Evolutionary conservation across 2,888 invertebrate genomes (phyloP).

Genomic region (Ellobium chinense): DNA sequence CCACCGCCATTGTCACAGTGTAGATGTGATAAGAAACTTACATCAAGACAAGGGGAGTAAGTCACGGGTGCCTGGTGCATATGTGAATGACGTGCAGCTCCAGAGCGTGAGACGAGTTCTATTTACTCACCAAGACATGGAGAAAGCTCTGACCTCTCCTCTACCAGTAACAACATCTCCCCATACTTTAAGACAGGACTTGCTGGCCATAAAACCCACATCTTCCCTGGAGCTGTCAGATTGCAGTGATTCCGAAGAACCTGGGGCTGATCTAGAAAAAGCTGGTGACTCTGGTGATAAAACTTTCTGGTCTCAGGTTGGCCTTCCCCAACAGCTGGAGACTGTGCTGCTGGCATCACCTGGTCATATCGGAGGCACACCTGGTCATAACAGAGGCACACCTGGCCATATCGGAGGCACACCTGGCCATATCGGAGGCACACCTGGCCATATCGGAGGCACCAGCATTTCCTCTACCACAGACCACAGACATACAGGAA

Average conservation of each 20-base stretch:
- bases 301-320: neutral
- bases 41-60: too few relatives aligned
- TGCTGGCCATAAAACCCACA: neutral
- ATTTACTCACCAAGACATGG: neutral
- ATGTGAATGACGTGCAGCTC: neutral
- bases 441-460: neutral
- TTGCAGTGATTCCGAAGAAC: neutral
- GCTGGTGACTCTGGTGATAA: too few relatives aligned
- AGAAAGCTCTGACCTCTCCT: neutral
- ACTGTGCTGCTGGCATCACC: neutral
- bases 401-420: neutral
- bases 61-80: neutral
- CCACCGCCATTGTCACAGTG: neutral
- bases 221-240: constrained; percentile 9
- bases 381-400: neutral
- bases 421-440: neutral
- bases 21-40: neutral
- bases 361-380: neutral
- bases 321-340: neutral
- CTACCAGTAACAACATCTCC: neutral
- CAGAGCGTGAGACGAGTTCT: constrained; percentile 16
- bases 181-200: neutral
- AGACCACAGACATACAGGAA: neutral
- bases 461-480: neutral
- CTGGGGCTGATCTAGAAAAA: neutral